Percentiles rank a stretch among this genome's conserved stretches.
phyloP scores from a whole-genome alignment of 1,140 invertebrate genomes.

The Drosophila pruinosa region DNA sequence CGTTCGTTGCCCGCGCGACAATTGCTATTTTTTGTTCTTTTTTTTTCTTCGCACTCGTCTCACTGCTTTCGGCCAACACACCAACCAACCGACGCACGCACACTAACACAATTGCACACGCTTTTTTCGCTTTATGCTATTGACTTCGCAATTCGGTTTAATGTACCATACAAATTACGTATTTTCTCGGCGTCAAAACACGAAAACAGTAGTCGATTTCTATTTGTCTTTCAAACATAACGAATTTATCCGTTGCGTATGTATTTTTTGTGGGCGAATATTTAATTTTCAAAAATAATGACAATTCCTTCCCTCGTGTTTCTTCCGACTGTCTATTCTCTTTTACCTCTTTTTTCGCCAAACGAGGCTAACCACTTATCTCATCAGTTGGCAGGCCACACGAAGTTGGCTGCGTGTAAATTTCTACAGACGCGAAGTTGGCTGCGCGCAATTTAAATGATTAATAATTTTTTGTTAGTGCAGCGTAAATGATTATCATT shows the following conservation, averaged over 20 bases:
- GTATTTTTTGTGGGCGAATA: slow-evolving; percentile 43
- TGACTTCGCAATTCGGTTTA: slow-evolving; percentile 7
- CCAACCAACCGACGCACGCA: slow-evolving; percentile 61
- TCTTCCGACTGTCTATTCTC: slow-evolving; percentile 64
- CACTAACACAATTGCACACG: slow-evolving; percentile 63
- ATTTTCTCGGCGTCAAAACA: slow-evolving; percentile 23
- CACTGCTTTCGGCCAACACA: slow-evolving; percentile 63
- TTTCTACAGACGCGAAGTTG: slow-evolving; percentile 2
- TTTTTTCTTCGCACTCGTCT: slow-evolving; percentile 44
- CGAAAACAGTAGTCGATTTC: slow-evolving; percentile 7
- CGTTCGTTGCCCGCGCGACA: slow-evolving; percentile 58
- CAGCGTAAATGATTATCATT: no score
- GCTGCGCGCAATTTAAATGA: not conserved
- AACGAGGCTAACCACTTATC: slow-evolving; percentile 26
- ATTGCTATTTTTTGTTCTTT: slow-evolving; percentile 33
- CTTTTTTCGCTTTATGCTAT: slow-evolving; percentile 50
- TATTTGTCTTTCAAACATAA: slow-evolving; percentile 27
- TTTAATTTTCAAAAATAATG: slow-evolving; percentile 57
- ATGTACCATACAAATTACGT: slow-evolving; percentile 15
- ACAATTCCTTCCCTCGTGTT: slow-evolving; percentile 76
- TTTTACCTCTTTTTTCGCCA: slow-evolving; percentile 38
- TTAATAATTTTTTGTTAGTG: no score
- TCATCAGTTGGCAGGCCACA: slow-evolving; percentile 7
- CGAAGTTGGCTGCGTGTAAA: not conserved
- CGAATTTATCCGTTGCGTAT: slow-evolving; percentile 5